Evolutionary conservation across 2,888 invertebrate genomes (phyloP).

Genomic region (Macrophya alboannulata): DNA sequence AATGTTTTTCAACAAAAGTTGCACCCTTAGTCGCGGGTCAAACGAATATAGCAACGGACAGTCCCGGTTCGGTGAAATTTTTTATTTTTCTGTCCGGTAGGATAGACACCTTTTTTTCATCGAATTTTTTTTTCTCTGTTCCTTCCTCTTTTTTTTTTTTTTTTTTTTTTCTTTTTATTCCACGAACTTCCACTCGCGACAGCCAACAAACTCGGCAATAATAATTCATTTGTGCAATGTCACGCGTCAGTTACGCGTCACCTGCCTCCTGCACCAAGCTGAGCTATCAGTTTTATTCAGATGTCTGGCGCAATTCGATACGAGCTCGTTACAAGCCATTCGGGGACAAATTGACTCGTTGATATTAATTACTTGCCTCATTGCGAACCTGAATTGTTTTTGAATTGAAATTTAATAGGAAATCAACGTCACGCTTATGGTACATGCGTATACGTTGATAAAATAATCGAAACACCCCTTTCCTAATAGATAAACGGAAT

Average conservation of each 20-base stretch:
- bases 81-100: background rate
- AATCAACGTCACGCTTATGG: background rate
- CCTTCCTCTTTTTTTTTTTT: background rate
- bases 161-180: background rate
- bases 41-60: constrained; percentile 27
- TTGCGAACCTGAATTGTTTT: background rate
- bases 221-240: constrained; percentile 44
- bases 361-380: constrained; percentile 39
- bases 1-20: constrained; percentile 45
- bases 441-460: background rate
- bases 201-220: constrained; percentile 29
- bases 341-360: constrained; percentile 40
- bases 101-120: background rate
- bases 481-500: background rate
- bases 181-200: constrained; percentile 5
- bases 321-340: constrained; percentile 18
- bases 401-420: constrained; percentile 9
- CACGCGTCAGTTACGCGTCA: constrained; percentile 44
- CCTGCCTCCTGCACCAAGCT: background rate
- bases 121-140: background rate
- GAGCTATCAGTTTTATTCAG: constrained; percentile 39
- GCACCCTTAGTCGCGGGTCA: background rate
- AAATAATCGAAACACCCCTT: background rate
- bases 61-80: background rate
- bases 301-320: constrained; percentile 8